A percentile compares a stretch with the other conserved stretches of the same genome.
phyloP scores from a whole-genome alignment of 2,888 invertebrate genomes.

The Belgica antarctica region DNA sequence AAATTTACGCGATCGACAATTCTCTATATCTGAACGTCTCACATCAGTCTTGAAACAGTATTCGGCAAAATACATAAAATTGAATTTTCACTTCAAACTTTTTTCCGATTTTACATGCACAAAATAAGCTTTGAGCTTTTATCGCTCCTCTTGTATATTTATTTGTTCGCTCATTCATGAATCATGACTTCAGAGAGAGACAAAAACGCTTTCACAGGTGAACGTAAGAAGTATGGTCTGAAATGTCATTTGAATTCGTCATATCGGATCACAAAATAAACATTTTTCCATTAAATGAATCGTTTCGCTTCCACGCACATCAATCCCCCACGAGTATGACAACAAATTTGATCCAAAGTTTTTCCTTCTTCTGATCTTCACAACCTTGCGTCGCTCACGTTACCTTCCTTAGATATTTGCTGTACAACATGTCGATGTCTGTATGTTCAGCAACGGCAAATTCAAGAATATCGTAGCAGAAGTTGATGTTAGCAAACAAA shows the following conservation, averaged over 20 bases:
- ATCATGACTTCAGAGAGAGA: neutral
- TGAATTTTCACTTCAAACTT: neutral
- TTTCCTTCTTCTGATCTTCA: no score
- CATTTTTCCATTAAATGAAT: neutral
- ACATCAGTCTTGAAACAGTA: no score
- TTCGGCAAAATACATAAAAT: no score
- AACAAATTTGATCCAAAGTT: no score
- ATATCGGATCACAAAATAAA: slow-evolving; percentile 12
- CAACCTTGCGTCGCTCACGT: neutral
- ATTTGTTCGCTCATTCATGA: neutral
- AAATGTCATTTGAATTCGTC: neutral
- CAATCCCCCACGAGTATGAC: no score
- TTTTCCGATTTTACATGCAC: neutral
- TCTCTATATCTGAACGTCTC: no score
- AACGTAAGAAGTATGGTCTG: no score
- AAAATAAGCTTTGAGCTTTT: neutral
- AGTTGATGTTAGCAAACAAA: slow-evolving; percentile 63
- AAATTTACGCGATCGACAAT: no score
- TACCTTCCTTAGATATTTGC: slow-evolving; percentile 63
- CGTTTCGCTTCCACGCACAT: no score
- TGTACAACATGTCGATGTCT: slow-evolving; percentile 84
- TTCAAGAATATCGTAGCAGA: slow-evolving; percentile 82
- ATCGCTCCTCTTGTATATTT: slow-evolving; percentile 7
- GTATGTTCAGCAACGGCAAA: slow-evolving; percentile 89
- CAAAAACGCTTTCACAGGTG: no score